A percentile compares a stretch with the other conserved stretches of the same genome.
These are phyloP conservation scores for Xestia xanthographa DNA, from an alignment of 2,888 invertebrate genomes.

Conservation along the genomic window DNA sequence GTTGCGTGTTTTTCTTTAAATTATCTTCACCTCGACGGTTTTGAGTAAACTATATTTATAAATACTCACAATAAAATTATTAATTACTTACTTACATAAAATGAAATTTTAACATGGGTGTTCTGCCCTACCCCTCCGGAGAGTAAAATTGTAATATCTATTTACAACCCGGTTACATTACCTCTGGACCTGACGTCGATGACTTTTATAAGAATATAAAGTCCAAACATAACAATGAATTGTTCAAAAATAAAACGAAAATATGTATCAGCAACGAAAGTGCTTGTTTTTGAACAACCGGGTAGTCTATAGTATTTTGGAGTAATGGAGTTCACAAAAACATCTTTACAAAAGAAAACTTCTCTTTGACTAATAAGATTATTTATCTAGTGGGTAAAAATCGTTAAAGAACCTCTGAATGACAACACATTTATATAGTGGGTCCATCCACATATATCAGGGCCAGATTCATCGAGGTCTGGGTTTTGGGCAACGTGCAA, in stretches of 20 bases:
- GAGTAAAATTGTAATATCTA: neutral
- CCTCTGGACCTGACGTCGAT: no score
- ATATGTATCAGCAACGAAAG: no score
- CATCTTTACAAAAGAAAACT: conserved; percentile 8
- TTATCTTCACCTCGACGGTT: neutral
- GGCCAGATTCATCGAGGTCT: neutral
- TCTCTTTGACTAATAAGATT: neutral
- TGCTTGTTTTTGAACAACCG: no score
- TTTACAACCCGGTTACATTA: neutral
- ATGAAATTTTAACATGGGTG: conserved; percentile 6
- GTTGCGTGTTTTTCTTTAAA: conserved; percentile 1
- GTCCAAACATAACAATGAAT: no score
- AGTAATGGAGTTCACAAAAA: conserved; percentile 10
- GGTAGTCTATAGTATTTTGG: neutral
- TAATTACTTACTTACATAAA: conserved; percentile 9
- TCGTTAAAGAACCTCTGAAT: conserved; percentile 1
- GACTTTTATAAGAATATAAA: no score
- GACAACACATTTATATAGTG: neutral
- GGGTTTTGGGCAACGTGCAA: neutral
- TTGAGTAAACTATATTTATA: conserved; percentile 1
- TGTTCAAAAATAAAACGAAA: no score
- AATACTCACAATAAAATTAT: conserved; percentile 16
- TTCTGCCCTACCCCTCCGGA: conserved; percentile 1
- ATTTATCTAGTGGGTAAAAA: neutral
- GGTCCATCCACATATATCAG: conserved; percentile 15